Base-by-base conservation (phyloP, 2,113 vertebrate genomes). In the Haemorhous mexicanus region DNA sequence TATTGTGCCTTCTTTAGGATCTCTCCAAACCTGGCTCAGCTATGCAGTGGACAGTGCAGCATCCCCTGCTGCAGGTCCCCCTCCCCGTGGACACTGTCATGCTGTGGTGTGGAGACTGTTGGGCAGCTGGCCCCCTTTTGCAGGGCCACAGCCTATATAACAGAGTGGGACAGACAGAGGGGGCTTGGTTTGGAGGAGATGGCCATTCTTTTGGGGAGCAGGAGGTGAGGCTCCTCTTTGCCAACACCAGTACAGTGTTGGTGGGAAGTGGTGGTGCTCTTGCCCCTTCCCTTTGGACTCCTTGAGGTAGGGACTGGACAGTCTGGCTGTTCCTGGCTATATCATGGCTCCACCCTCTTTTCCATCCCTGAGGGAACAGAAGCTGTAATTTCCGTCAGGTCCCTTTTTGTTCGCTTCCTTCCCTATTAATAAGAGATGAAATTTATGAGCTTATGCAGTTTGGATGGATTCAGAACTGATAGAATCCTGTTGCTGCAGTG, bases 401-500 rank as follows among this genome's bases (percentile, higher is more conserved):
- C 47, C 33, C 56, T 84, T 93, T 88, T 84, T 68, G 86, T 94
- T 93, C 19, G 0, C 84, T 93, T 96, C 94, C 64, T 95, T 56
- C 28, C 10, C 80, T 83, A 92, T 97, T 92, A 97, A 97, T 96
- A 97, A 95, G 80, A 92, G 44, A 97, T 95, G 89, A 95, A 86
- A 85, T 75, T 81, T 84, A 77, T 75, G 94, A 96, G 73, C 84
- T 96, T 84, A 81, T 78, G 84, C 89, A 75, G 35, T 32, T 58
- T 61, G 64, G 89, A 55, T 94, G 68, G 80, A 81, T 89, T 64
- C 76, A 61, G 91, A 92, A 73, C 56, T 1, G 49, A 86, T 47
- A 85, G 50, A 74, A 81, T 92, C 28, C 83, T 63, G 64, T 52
- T 78, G 35, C 43, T 59, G 30, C 9, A 8, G 68, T 43, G 55